phyloP scores from a whole-genome alignment of 2,797 vertebrate genomes.

The Poeciliopsis presidionis region DNA sequence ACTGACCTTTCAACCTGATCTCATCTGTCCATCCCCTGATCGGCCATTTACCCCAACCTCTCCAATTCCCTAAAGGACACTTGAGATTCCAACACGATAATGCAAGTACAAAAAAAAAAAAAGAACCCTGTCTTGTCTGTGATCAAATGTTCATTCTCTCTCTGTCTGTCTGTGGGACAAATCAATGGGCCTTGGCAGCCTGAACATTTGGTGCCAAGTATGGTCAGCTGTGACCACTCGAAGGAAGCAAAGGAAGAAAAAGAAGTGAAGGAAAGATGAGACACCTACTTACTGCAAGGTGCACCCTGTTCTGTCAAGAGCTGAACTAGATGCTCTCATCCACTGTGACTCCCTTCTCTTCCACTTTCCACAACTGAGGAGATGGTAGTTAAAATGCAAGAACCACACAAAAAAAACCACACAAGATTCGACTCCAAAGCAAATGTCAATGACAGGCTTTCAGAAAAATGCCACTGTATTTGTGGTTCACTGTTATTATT shows the following conservation, averaged over 20 bases:
- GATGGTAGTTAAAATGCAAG: conserved; percentile 19
- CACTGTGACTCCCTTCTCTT: conserved; percentile 7
- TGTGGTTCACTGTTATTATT: conserved; percentile 9
- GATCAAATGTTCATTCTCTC: conserved; percentile 19
- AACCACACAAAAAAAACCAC: neutral
- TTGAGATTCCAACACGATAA: conserved; percentile 36
- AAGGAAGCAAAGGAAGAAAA: conserved; percentile 11
- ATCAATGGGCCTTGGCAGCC: conserved; percentile 54
- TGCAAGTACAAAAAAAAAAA: conserved; percentile 1
- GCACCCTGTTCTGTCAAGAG: conserved; percentile 35
- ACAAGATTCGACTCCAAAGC: neutral
- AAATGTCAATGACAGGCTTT: conserved; percentile 22
- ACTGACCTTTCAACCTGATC: neutral
- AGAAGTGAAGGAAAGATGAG: conserved; percentile 21
- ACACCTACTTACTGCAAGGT: conserved; percentile 41
- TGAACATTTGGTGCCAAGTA: conserved; percentile 53
- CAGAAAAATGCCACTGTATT: conserved; percentile 21
- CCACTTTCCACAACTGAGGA: conserved; percentile 16
- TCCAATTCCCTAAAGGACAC: conserved; percentile 21
- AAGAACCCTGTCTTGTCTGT: conserved; percentile 19
- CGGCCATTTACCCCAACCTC: conserved; percentile 6
- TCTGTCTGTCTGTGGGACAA: conserved; percentile 38
- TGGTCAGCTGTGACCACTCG: conserved; percentile 50
- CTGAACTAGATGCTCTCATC: conserved; percentile 43
- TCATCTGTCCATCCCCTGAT: neutral